These are phyloP conservation scores for Lepus timidus DNA, from an alignment of 2,113 vertebrate genomes.

Conservation along the genomic window DNA sequence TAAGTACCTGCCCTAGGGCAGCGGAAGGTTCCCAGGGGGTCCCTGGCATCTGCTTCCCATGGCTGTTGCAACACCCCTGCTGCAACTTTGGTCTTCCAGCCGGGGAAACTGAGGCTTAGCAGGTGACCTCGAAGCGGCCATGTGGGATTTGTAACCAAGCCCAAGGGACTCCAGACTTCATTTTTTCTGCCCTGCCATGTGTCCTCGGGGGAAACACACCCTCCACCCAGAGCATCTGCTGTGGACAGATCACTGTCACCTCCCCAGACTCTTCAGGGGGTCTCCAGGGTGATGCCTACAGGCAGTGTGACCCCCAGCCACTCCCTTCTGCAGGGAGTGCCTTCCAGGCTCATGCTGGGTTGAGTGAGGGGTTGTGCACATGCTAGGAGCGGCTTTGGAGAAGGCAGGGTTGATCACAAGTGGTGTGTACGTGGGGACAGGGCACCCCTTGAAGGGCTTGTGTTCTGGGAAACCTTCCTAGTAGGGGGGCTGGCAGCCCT, in stretches of 20 bases:
- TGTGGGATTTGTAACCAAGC: background rate
- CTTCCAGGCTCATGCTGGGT: background rate
- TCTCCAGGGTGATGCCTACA: rapidly evolving
- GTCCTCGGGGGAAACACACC: background rate
- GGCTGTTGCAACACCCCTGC: background rate
- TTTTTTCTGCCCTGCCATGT: background rate
- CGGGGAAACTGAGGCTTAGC: background rate
- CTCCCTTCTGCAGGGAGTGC: background rate
- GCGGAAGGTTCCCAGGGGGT: background rate
- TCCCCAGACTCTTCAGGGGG: background rate
- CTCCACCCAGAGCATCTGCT: background rate
- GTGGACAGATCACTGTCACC: too few relatives aligned
- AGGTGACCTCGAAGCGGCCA: background rate
- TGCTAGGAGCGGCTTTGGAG: background rate
- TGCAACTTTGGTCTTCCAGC: background rate
- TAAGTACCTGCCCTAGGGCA: background rate
- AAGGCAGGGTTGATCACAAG: rapidly evolving
- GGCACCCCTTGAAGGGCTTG: background rate
- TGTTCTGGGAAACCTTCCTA: background rate
- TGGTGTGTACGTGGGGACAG: background rate
- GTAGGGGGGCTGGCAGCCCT: background rate
- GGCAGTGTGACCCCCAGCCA: background rate
- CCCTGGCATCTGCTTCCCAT: background rate
- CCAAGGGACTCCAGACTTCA: background rate
- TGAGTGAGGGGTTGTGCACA: background rate